Percentiles rank a stretch among this genome's conserved stretches.
These are phyloP conservation scores for Drosophila lacicola DNA, from an alignment of 2,888 invertebrate genomes.

Conservation along the genomic window DNA sequence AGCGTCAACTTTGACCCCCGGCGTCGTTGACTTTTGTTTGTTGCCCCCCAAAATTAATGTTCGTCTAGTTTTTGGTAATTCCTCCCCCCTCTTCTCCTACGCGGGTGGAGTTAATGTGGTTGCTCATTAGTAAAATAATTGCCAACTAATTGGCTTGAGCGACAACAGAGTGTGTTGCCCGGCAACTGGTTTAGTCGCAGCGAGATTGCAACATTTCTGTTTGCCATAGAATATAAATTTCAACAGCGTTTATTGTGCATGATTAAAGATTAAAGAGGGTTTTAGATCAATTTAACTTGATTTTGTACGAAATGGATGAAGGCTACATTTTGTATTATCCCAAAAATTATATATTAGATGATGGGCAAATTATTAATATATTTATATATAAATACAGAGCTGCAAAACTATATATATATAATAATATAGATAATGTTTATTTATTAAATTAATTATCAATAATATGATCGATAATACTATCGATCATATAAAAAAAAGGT, in stretches of 20 bases:
- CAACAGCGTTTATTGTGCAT: background rate
- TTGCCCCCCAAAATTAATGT: conserved; percentile 37
- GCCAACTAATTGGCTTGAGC: conserved; percentile 72
- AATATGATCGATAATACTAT: no score
- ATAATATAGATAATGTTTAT: no score
- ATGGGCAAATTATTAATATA: no score
- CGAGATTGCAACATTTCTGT: conserved; percentile 32
- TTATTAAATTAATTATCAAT: no score
- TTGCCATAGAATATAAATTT: background rate
- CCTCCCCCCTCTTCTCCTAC: conserved; percentile 3
- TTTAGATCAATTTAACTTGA: background rate
- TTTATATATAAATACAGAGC: no score
- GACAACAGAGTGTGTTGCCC: conserved; percentile 27
- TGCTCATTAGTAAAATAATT: conserved; percentile 73
- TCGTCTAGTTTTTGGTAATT: conserved; percentile 20
- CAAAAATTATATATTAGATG: no score
- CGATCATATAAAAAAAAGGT: no score
- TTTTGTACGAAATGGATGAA: no score
- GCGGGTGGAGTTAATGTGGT: conserved; percentile 56
- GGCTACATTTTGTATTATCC: no score
- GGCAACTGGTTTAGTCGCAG: conserved; percentile 29
- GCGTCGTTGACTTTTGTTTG: conserved; percentile 39
- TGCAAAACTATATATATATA: no score
- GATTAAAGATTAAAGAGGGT: background rate
- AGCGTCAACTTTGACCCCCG: conserved; percentile 19